Evolutionary conservation across 2,797 vertebrate genomes (phyloP).

Genomic region (Acridotheres tristis): DNA sequence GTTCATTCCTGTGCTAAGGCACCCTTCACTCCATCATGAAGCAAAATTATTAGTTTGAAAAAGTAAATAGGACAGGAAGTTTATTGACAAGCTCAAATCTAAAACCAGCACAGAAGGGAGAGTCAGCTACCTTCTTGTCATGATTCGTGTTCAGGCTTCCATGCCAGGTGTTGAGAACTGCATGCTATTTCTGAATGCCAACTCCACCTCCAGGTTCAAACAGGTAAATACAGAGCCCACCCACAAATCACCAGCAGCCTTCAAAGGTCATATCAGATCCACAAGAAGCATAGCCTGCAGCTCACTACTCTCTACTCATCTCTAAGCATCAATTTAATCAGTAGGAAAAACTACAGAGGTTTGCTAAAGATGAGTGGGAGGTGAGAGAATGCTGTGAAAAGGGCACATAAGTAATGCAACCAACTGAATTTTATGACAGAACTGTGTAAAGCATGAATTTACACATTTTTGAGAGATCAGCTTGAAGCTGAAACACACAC

Average conservation of each 20-base stretch:
- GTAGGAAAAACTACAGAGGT: slow-evolving; percentile 44
- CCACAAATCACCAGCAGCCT: neutral
- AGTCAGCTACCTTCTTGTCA: neutral
- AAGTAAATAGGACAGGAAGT: neutral
- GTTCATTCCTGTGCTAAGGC: neutral
- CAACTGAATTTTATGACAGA: slow-evolving; percentile 21
- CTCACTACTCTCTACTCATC: neutral
- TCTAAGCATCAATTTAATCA: slow-evolving; percentile 28
- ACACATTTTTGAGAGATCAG: slow-evolving; percentile 32
- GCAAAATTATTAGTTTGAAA: neutral
- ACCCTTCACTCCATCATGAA: neutral
- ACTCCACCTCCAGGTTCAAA: neutral
- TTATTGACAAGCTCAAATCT: neutral
- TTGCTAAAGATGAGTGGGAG: slow-evolving; percentile 40
- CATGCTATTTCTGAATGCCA: neutral
- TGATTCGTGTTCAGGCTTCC: neutral
- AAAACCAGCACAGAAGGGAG: neutral
- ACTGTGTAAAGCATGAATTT: slow-evolving; percentile 38
- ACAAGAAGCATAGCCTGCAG: neutral
- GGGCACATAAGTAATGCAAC: neutral
- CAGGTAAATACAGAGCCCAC: neutral
- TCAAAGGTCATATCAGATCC: neutral
- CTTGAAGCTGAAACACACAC: neutral
- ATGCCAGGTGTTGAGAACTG: neutral
- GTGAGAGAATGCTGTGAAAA: slow-evolving; percentile 47